Evolutionary conservation across 2,797 vertebrate genomes (phyloP), one percentile per base, ranked within the genome.

Genomic region (Siniperca undulata): DNA sequence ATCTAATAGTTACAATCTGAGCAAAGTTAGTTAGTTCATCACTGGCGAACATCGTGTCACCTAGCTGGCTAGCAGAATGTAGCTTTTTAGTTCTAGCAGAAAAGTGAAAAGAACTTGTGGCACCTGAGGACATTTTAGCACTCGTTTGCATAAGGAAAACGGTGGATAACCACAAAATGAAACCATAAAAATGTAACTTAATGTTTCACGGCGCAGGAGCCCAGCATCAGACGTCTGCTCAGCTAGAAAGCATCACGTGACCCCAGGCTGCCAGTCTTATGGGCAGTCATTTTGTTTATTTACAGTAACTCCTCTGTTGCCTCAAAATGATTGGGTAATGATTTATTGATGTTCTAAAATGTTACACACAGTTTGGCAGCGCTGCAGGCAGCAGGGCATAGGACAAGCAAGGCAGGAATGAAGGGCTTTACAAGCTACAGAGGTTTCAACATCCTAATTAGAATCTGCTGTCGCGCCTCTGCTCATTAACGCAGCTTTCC

Each of bases 391-490:
- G 77, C 75, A 64, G 42, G 42, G 36, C 34, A 67, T 50, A 52
- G 12, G 38, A 52, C 58, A 34, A 71, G 36, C n/a, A 56, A 70
- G 24, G 16, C 22, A 73, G 34, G 42, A 58, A 77, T 14, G 17
- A 14, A 77, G 70, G 40, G 56, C 61, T 88, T 80, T 61, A 73
- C 61, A 58, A 77, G 74, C 73, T 52, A 60, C 44, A 44, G 74
- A 70, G 75, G 66, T 73, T 88, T 84, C 77, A 66, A 70, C 71
- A 77, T 73, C 70, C 82, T 89, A 84, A 90, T 93, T 88, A 87
- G 72, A 78, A 86, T 86, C 76, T 76, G 67, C 70, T 80, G 64
- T 81, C 38, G 5, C 71, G 42, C 56, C 75, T 78, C 44, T 36
- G 50, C 84, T 88, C 82, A 83, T 90, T 88, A 89, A 88, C 44